phyloP scores from a whole-genome alignment of 2,113 vertebrate genomes.

The Cynoglossus semilaevis region DNA sequence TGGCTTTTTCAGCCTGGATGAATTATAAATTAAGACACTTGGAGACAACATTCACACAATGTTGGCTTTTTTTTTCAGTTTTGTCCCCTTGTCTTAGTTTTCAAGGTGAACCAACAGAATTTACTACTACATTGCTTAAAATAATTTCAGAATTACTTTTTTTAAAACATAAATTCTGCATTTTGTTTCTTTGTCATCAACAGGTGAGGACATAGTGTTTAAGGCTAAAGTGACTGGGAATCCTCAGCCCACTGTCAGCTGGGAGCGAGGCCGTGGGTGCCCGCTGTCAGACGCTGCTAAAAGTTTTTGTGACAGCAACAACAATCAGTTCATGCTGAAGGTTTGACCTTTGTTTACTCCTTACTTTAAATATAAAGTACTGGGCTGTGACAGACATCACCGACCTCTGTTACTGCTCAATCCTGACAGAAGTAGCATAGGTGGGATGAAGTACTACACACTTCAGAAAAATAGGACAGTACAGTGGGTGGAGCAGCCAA shows the following conservation, averaged over 20 bases:
- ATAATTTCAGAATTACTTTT: too few relatives aligned
- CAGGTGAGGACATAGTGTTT: conserved; percentile 61
- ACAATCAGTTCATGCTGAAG: conserved; percentile 71
- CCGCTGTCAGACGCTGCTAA: conserved; percentile 55
- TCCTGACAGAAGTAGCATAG: too few relatives aligned
- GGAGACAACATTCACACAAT: conserved; percentile 13
- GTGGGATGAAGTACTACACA: too few relatives aligned
- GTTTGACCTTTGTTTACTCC: conserved; percentile 20
- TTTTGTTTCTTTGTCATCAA: conserved; percentile 10
- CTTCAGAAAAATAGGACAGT: too few relatives aligned
- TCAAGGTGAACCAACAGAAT: too few relatives aligned
- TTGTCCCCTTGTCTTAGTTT: conserved; percentile 12
- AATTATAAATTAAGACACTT: conserved; percentile 51
- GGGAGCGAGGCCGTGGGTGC: conserved; percentile 56
- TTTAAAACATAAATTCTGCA: too few relatives aligned
- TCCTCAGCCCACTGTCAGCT: conserved; percentile 52
- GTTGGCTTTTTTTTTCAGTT: neutral
- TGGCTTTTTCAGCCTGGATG: conserved; percentile 13
- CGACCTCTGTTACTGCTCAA: too few relatives aligned
- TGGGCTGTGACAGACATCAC: too few relatives aligned
- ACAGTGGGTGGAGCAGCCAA: too few relatives aligned
- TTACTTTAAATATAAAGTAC: neutral
- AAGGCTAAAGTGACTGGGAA: conserved; percentile 63
- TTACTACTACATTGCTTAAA: too few relatives aligned
- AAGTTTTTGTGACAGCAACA: conserved; percentile 64